phyloP scores from a whole-genome alignment of 2,888 invertebrate species.

The Dascillus cervinus region DNA sequence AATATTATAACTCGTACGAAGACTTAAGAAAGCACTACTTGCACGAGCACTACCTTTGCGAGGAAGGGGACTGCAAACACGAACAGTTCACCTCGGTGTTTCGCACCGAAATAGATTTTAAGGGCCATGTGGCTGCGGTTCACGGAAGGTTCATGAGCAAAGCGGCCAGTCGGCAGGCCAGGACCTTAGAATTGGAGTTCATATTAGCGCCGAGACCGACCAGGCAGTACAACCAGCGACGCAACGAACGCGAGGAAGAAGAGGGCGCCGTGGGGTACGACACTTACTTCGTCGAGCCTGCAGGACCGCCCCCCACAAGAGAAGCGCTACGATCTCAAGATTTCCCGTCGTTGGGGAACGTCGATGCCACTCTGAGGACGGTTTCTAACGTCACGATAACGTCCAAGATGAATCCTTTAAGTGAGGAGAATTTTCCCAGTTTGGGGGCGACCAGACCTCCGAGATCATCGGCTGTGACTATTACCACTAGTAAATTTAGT shows the following conservation, averaged over 20 bases:
- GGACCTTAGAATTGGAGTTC: slow-evolving; percentile 86
- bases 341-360: slow-evolving; percentile 50
- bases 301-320: slow-evolving; percentile 17
- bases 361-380: slow-evolving; percentile 29
- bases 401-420: slow-evolving; percentile 31
- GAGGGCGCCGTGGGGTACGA: slow-evolving; percentile 32
- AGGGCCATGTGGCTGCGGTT: slow-evolving; percentile 73
- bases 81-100: slow-evolving; percentile 87
- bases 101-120: slow-evolving; percentile 84
- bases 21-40: slow-evolving; percentile 82
- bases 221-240: too few species aligned
- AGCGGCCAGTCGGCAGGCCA: slow-evolving; percentile 77
- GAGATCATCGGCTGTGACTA: slow-evolving; percentile 16
- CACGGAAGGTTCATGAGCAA: slow-evolving; percentile 78
- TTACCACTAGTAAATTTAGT: slow-evolving; percentile 22
- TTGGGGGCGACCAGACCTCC: slow-evolving; percentile 33
- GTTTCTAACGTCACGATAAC: slow-evolving; percentile 33
- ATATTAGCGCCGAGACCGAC: slow-evolving; percentile 71
- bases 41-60: slow-evolving; percentile 82
- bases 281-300: slow-evolving; percentile 31
- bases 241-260: too few species aligned
- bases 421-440: slow-evolving; percentile 35
- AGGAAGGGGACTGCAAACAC: slow-evolving; percentile 80
- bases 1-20: slow-evolving; percentile 78
- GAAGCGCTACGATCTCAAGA: slow-evolving; percentile 43